These are phyloP conservation scores for Cephalophus harveyi DNA, from an alignment of 2,113 vertebrate species.

Conservation along the genomic window DNA sequence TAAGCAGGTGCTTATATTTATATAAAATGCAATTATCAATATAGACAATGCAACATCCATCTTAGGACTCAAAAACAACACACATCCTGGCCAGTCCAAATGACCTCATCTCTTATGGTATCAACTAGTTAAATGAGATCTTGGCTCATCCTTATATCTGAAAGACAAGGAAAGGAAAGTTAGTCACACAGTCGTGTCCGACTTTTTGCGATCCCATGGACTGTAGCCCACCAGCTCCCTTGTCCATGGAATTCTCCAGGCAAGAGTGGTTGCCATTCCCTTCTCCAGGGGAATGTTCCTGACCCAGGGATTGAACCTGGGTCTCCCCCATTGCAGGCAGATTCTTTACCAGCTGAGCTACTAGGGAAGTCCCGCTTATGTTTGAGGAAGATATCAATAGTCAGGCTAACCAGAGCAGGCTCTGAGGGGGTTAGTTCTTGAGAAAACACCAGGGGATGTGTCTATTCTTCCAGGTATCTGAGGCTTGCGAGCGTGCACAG, in stretches of 20 bases:
- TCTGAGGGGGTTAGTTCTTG: not conserved
- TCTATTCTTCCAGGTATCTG: not conserved
- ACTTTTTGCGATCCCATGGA: not conserved
- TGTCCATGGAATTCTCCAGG: not conserved
- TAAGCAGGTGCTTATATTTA: not conserved
- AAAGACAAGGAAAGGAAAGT: not conserved
- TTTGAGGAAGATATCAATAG: not conserved
- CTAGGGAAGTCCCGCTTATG: not conserved
- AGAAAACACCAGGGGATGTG: not conserved
- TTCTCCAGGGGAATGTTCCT: not conserved
- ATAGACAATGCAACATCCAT: not conserved
- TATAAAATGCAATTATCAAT: not conserved
- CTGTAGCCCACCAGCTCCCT: no score
- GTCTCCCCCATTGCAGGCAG: not conserved
- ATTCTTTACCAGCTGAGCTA: not conserved
- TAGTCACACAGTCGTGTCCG: rapidly evolving
- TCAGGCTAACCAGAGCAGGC: not conserved
- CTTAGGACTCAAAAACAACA: not conserved
- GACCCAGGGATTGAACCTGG: not conserved
- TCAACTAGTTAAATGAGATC: not conserved
- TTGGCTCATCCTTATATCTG: not conserved
- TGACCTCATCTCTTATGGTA: not conserved
- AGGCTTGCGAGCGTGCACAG: not conserved
- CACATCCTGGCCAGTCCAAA: not conserved
- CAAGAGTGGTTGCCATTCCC: not conserved